Conservation (phyloP, 1,140 invertebrate genomes). For the Neodiprion pinetum region DNA sequence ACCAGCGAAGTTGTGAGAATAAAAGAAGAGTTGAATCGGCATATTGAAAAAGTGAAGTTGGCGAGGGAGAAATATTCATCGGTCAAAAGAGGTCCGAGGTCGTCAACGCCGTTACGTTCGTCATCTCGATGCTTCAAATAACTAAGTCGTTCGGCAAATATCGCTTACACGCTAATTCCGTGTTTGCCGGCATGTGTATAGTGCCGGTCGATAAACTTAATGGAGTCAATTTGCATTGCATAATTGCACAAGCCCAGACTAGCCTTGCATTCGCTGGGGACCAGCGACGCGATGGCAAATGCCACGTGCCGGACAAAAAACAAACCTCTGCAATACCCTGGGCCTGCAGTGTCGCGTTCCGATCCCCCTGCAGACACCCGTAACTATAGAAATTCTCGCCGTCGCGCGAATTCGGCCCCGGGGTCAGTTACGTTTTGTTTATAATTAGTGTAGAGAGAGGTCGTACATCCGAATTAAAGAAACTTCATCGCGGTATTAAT, state of each 20-base stretch:
- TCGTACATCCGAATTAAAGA: too few relatives aligned
- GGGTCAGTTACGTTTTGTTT: not conserved
- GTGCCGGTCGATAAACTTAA: not conserved
- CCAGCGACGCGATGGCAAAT: not conserved
- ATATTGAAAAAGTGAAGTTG: not conserved
- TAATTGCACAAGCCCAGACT: not conserved
- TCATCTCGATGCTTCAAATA: not conserved
- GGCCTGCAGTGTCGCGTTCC: too few relatives aligned
- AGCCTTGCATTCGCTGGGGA: not conserved
- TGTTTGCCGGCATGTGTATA: not conserved
- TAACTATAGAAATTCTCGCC: not conserved
- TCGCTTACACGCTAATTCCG: not conserved
- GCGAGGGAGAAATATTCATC: not conserved
- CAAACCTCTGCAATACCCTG: not conserved
- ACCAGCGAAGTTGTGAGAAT: not conserved
- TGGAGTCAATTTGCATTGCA: slow-evolving; percentile 1
- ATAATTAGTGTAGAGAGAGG: too few relatives aligned
- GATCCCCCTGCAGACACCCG: too few relatives aligned
- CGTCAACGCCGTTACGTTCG: not conserved
- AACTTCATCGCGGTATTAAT: too few relatives aligned
- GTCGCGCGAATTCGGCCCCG: not conserved
- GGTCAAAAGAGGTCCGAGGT: not conserved
- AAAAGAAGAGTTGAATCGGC: not conserved
- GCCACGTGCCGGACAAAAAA: slow-evolving; percentile 1
- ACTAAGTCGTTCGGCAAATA: not conserved